phyloP scores from a whole-genome alignment of 2,888 invertebrate species.

The Embidobia sp. region DNA sequence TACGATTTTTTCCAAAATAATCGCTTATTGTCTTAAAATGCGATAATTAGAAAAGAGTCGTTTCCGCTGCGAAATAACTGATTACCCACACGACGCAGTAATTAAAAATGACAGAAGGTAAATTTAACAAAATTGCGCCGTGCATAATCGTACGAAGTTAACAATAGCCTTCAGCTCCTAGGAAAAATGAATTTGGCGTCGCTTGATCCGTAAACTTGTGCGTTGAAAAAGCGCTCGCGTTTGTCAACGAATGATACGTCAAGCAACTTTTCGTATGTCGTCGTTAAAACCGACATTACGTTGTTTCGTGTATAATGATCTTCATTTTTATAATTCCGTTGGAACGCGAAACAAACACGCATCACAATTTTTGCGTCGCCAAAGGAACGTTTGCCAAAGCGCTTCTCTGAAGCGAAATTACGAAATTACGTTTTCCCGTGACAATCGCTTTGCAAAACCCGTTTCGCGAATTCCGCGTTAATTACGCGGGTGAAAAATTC shows the following conservation, averaged over 20 bases:
- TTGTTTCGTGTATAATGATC: constrained; percentile 5
- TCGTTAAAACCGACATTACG: not conserved
- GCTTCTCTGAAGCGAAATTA: constrained; percentile 1
- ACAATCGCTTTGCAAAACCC: not conserved
- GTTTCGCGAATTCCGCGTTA: not conserved
- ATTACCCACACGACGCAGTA: constrained; percentile 10
- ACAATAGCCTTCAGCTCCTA: constrained; percentile 20
- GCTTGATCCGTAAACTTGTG: constrained; percentile 26
- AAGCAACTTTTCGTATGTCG: constrained; percentile 6
- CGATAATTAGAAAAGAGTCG: constrained; percentile 13
- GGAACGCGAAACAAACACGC: not conserved
- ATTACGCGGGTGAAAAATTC: not conserved
- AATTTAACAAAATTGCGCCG: no score
- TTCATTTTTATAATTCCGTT: not conserved
- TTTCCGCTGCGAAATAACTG: constrained; percentile 17
- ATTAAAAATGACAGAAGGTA: constrained; percentile 40
- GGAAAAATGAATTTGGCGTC: constrained; percentile 9
- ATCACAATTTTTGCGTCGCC: not conserved
- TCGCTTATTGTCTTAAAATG: no score
- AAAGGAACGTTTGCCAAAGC: constrained; percentile 9
- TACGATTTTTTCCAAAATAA: no score
- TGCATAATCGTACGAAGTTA: no score
- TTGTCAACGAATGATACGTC: constrained; percentile 15
- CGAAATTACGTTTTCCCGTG: not conserved
- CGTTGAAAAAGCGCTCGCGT: constrained; percentile 29